Conservation (phyloP, 2,113 vertebrate species). For the Eupsittula cactorum region DNA sequence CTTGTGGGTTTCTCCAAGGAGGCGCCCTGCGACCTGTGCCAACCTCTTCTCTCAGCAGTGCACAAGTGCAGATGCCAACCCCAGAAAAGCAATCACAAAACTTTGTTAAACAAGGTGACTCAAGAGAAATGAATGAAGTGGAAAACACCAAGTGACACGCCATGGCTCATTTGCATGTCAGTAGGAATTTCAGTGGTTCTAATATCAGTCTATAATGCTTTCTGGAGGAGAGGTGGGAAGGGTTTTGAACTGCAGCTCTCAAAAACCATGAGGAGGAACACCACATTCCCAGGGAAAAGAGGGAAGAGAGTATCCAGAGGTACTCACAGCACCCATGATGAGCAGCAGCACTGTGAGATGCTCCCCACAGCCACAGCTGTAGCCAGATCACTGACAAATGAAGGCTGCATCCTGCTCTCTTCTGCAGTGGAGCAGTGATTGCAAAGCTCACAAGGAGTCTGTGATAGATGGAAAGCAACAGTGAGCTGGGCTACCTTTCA, state of each 20-base stretch:
- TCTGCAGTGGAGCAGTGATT: background rate
- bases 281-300: background rate
- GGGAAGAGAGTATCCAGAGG: background rate
- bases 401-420: background rate
- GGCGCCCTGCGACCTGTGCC: background rate
- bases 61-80: background rate
- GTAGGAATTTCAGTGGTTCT: background rate
- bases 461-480: rapidly evolving
- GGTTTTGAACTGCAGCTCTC: background rate
- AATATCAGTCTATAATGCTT: background rate
- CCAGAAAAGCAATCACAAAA: background rate
- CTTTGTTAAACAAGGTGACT: conserved; percentile 34
- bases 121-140: background rate
- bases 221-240: background rate
- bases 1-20: background rate
- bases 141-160: conserved; percentile 24
- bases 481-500: background rate
- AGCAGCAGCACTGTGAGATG: background rate
- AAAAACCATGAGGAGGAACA: background rate
- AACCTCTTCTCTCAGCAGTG: background rate
- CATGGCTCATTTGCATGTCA: background rate
- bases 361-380: background rate
- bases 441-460: background rate
- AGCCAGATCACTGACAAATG: background rate
- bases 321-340: rapidly evolving